phyloP scores from a whole-genome alignment of 2,888 invertebrate genomes.

The Palloptera scutellata region DNA sequence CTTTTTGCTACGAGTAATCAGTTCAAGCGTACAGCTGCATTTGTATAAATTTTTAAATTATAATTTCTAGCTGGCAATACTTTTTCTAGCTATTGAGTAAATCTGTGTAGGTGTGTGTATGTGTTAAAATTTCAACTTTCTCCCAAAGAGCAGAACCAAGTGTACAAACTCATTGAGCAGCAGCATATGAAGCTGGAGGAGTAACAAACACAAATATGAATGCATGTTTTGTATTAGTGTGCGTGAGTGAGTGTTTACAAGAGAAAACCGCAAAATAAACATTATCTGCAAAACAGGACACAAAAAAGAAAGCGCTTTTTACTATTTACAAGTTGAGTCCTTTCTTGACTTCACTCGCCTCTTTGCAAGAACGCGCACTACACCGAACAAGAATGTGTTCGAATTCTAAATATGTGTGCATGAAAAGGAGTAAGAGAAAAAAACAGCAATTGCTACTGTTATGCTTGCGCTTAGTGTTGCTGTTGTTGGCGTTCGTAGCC shows the following conservation, averaged over 20 bases:
- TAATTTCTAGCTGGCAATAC: slow-evolving; percentile 22
- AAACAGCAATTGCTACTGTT: too few species aligned
- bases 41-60: background rate
- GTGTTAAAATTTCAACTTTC: too few species aligned
- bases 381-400: background rate
- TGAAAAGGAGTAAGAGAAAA: background rate
- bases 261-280: background rate
- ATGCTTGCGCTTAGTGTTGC: too few species aligned
- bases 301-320: too few species aligned
- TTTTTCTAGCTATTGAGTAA: background rate
- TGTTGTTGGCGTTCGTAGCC: too few species aligned
- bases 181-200: too few species aligned
- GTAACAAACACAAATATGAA: background rate
- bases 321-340: background rate
- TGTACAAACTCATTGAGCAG: too few species aligned
- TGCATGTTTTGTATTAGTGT: slow-evolving; percentile 23
- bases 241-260: slow-evolving; percentile 12
- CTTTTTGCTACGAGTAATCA: too few species aligned
- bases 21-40: background rate
- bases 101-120: background rate
- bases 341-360: background rate
- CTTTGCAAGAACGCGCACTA: slow-evolving; percentile 4
- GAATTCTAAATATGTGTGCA: background rate
- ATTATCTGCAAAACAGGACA: too few species aligned
- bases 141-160: too few species aligned